These are phyloP conservation scores for Sebastes diaconus DNA, from an alignment of 2,797 vertebrate species.

Conservation along the genomic window DNA sequence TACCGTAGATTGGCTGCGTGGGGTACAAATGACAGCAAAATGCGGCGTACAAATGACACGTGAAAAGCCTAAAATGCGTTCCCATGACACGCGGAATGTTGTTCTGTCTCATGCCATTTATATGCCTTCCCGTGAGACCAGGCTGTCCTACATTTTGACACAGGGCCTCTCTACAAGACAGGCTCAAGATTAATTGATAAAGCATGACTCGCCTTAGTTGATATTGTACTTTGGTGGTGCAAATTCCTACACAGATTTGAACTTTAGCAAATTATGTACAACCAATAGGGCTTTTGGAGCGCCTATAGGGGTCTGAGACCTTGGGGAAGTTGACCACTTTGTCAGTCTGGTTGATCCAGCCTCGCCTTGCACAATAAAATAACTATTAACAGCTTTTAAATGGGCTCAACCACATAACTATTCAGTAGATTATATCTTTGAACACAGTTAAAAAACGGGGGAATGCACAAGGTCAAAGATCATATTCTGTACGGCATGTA, in stretches of 20 bases:
- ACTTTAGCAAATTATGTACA: background rate
- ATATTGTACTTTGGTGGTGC: background rate
- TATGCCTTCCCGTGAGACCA: too few relatives aligned
- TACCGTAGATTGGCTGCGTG: too few relatives aligned
- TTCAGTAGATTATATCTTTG: background rate
- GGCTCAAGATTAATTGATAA: background rate
- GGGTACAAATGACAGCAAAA: too few relatives aligned
- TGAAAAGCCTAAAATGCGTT: too few relatives aligned
- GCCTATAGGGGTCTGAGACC: background rate
- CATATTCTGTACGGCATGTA: background rate
- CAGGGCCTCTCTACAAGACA: background rate
- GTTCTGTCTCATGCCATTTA: accelerated
- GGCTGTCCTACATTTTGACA: background rate
- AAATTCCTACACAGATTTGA: background rate
- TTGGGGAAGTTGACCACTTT: background rate
- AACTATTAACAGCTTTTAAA: background rate
- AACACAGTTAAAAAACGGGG: background rate
- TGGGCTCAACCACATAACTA: background rate
- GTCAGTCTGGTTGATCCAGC: background rate
- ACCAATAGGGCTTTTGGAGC: too few relatives aligned
- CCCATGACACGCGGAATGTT: too few relatives aligned
- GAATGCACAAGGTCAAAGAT: background rate
- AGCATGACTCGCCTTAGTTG: background rate
- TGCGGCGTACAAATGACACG: too few relatives aligned
- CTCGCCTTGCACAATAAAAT: background rate